phyloP scores from a whole-genome alignment of 2,797 vertebrate genomes.

The Carapus acus region DNA sequence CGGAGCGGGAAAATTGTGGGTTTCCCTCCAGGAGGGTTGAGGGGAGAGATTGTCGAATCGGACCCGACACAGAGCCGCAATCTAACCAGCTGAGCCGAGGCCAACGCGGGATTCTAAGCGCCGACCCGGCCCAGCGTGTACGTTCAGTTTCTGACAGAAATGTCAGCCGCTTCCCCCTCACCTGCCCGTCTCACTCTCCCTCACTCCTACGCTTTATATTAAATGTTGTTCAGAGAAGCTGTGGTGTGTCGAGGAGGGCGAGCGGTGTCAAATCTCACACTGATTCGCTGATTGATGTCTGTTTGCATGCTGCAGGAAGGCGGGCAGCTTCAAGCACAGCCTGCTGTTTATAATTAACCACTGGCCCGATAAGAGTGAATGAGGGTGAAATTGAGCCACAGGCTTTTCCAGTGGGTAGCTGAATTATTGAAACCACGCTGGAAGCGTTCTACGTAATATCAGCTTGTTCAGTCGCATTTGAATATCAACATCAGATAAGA shows the following conservation, averaged over 20 bases:
- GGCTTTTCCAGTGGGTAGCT: conserved; percentile 13
- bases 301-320: conserved; percentile 20
- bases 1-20: conserved; percentile 33
- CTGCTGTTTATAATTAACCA: conserved; percentile 31
- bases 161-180: too few relatives aligned
- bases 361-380: conserved; percentile 22
- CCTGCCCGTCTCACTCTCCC: background rate
- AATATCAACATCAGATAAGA: conserved; percentile 1
- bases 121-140: too few relatives aligned
- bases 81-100: too few relatives aligned
- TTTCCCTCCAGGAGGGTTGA: conserved; percentile 27
- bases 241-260: conserved; percentile 34
- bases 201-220: conserved; percentile 20
- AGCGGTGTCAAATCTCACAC: conserved; percentile 45
- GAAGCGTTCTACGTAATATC: background rate
- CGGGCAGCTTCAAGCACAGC: conserved; percentile 13
- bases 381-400: conserved; percentile 21
- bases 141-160: too few relatives aligned
- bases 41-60: conserved; percentile 19
- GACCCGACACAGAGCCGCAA: too few relatives aligned
- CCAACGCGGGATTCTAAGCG: too few relatives aligned
- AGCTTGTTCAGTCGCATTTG: background rate
- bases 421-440: conserved; percentile 10
- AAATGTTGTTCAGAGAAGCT: conserved; percentile 28
- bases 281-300: conserved; percentile 47